Evolutionary conservation across 2,797 vertebrate species (phyloP).

Genomic region (Coilia nasus): DNA sequence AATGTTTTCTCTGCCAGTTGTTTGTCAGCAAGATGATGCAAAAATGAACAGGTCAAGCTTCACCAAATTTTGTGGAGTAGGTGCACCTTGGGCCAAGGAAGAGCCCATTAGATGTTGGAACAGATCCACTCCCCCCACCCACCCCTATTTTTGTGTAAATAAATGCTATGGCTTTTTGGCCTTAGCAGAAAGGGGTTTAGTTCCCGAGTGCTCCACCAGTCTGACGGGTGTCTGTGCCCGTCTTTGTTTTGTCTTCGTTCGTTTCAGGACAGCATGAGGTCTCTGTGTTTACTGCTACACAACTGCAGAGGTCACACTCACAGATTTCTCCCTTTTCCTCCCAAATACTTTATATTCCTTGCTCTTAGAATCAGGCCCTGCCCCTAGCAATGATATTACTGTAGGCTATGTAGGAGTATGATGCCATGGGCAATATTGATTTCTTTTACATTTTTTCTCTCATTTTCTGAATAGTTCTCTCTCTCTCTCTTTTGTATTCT

Average conservation of each 20-base stretch:
- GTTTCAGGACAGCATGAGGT: not conserved
- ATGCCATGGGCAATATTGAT: not conserved
- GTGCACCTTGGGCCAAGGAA: not conserved
- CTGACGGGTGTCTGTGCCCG: not conserved
- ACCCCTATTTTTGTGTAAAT: no score
- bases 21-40: not conserved
- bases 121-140: no score
- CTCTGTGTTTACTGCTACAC: not conserved
- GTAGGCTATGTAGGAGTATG: not conserved
- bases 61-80: not conserved
- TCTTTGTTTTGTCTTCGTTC: not conserved
- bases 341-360: no score
- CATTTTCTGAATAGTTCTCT: not conserved
- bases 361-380: not conserved
- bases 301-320: not conserved
- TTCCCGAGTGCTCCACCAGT: not conserved
- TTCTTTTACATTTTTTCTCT: not conserved
- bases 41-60: not conserved
- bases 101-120: not conserved
- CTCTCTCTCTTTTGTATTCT: not conserved
- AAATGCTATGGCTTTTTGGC: no score
- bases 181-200: no score
- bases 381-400: slow-evolving; percentile 17
- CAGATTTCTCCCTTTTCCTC: not conserved
- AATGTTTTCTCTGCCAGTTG: not conserved